Percentiles rank a stretch among this genome's conserved stretches.
Conservation (phyloP, 1,140 invertebrate species). For the Muscidifurax raptorellus region DNA sequence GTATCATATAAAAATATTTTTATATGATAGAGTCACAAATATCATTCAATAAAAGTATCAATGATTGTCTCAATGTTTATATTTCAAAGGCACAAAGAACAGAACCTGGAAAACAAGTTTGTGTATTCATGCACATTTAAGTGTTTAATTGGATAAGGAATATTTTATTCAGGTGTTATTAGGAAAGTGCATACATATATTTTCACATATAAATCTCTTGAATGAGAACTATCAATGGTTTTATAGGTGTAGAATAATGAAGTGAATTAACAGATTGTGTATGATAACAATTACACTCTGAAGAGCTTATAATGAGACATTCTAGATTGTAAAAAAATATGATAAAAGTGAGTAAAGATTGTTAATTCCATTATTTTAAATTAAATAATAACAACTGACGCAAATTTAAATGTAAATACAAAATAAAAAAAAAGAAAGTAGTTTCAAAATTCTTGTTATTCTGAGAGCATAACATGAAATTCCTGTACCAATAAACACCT, state of each 20-base stretch:
- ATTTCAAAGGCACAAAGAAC: neutral
- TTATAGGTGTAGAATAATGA: neutral
- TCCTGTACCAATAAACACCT: neutral
- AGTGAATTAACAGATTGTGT: neutral
- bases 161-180: constrained; percentile 7
- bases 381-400: no score
- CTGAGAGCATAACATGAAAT: neutral
- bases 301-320: no score
- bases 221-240: neutral
- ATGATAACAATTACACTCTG: neutral
- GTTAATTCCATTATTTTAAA: no score
- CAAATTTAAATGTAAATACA: neutral
- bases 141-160: neutral
- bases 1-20: constrained; percentile 1
- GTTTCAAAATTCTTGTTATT: neutral
- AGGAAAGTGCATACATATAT: constrained; percentile 9
- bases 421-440: neutral
- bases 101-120: constrained; percentile 42
- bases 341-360: no score
- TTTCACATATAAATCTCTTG: neutral
- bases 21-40: neutral
- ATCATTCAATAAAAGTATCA: neutral
- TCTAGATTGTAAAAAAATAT: no score
- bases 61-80: neutral
- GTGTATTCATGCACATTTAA: constrained; percentile 6